These are phyloP conservation scores for Aurelia aurita DNA, from an alignment of 30 jellyfish, hydroid and myxozoan species.

Conservation along the genomic window DNA sequence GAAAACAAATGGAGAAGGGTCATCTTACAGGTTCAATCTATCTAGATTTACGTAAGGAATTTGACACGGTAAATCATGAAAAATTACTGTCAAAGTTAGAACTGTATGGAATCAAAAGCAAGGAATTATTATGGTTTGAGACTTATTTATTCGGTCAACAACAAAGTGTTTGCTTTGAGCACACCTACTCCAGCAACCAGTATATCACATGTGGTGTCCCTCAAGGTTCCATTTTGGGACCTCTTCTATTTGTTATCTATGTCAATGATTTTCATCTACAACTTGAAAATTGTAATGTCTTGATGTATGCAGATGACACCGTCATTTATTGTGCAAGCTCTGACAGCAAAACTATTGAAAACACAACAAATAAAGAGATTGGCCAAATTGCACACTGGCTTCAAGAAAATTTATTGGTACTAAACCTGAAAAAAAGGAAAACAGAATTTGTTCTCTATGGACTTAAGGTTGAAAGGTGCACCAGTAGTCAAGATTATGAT, in stretches of 20 bases:
- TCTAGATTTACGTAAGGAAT: too few species aligned
- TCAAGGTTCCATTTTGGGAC: conserved; percentile 62
- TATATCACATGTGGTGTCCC: conserved; percentile 60
- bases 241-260: conserved; percentile 58
- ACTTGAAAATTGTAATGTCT: too few species aligned
- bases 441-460: conserved; percentile 25
- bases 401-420: too few species aligned
- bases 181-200: conserved; percentile 50
- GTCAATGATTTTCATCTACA: too few species aligned
- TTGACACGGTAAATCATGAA: too few species aligned
- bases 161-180: conserved; percentile 42
- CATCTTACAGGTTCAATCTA: too few species aligned
- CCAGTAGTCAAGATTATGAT: conserved; percentile 19
- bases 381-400: conserved; percentile 34
- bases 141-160: conserved; percentile 26
- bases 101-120: conserved; percentile 46
- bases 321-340: too few species aligned
- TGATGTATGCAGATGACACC: too few species aligned
- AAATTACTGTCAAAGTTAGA: too few species aligned
- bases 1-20: conserved; percentile 38
- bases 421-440: conserved; percentile 28
- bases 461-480: conserved; percentile 27
- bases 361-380: conserved; percentile 15
- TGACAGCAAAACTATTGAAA: conserved; percentile 41
- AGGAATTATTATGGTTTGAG: conserved; percentile 43